These are phyloP conservation scores for Dicaeum eximium DNA, from an alignment of 2,113 vertebrate genomes.

Conservation along the genomic window DNA sequence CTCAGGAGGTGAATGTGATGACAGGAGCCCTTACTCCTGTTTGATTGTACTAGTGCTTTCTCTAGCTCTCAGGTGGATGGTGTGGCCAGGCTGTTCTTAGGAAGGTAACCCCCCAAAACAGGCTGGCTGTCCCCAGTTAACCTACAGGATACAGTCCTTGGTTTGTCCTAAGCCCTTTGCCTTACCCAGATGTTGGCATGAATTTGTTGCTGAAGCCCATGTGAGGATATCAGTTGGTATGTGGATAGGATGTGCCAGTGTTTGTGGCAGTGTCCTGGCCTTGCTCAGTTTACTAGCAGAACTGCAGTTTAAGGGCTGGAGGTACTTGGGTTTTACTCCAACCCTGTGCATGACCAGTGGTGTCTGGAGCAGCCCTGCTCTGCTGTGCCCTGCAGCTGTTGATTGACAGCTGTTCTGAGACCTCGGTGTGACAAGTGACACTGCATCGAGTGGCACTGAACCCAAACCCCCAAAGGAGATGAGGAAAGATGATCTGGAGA, in stretches of 20 bases:
- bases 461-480: not conserved
- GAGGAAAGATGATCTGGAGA: slow-evolving; percentile 5
- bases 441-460: not conserved
- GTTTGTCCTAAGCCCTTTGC: not conserved
- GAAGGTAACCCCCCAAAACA: not conserved
- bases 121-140: not conserved
- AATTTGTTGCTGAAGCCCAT: not conserved
- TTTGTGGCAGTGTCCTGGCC: not conserved
- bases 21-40: not conserved
- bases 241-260: no score
- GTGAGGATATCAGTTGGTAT: not conserved
- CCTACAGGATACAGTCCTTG: not conserved
- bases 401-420: slow-evolving; percentile 11
- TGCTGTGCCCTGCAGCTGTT: not conserved
- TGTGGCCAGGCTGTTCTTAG: not conserved
- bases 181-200: not conserved
- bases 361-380: not conserved
- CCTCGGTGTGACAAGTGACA: not conserved
- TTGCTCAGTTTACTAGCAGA: not conserved
- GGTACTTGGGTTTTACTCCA: not conserved
- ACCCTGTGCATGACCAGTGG: accelerated
- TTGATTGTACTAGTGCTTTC: not conserved
- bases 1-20: not conserved
- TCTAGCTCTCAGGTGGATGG: not conserved
- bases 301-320: not conserved